These are phyloP conservation scores for Tadarida brasiliensis DNA, from an alignment of 2,797 vertebrate genomes.

Conservation along the genomic window DNA sequence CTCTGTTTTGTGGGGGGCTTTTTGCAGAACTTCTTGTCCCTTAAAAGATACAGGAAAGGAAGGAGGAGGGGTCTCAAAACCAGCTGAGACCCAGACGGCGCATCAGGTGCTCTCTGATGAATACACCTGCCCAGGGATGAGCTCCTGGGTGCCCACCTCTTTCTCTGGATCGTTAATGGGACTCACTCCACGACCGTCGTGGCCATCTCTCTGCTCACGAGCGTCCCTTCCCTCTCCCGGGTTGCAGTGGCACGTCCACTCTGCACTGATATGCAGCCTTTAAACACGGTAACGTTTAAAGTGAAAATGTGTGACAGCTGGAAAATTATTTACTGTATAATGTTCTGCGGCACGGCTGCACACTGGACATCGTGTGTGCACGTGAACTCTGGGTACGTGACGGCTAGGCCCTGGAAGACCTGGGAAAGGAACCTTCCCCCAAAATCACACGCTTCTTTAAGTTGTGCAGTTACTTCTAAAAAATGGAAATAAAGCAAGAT, in stretches of 20 bases:
- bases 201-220: not conserved
- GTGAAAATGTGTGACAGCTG: not conserved
- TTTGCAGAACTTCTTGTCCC: conserved; percentile 20
- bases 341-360: not conserved
- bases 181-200: not conserved
- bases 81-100: not conserved
- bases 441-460: not conserved
- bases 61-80: conserved; percentile 20
- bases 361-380: too few species aligned
- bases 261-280: not conserved
- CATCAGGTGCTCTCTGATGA: not conserved
- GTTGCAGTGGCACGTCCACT: not conserved
- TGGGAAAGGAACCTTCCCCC: not conserved
- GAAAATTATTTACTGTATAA: not conserved
- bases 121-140: not conserved
- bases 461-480: not conserved
- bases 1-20: not conserved
- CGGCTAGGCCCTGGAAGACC: not conserved
- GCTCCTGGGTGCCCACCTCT: not conserved
- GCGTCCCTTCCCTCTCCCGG: not conserved
- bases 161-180: not conserved
- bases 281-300: not conserved
- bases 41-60: conserved; percentile 45
- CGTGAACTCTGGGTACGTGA: not conserved
- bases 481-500: not conserved